These are phyloP conservation scores for Peucedramus taeniatus DNA, from an alignment of 2,113 vertebrate species.

Conservation along the genomic window DNA sequence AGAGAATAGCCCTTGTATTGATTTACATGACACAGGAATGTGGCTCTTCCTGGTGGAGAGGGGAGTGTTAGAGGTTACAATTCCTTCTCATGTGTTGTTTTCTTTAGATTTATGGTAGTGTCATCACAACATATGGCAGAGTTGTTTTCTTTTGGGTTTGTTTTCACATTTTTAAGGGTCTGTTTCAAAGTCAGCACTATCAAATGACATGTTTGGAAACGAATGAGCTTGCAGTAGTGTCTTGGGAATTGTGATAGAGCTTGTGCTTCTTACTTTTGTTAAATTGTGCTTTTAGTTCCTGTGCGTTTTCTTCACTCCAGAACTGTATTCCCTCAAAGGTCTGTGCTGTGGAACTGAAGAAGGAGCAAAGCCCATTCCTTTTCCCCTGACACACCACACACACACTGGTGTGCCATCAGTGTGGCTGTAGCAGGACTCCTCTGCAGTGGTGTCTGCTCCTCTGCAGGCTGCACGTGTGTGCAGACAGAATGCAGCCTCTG, in stretches of 20 bases:
- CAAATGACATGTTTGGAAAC: slow-evolving; percentile 20
- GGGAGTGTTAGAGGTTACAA: background rate
- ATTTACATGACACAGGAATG: background rate
- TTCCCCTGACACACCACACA: background rate
- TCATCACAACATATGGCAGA: background rate
- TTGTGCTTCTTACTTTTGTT: background rate
- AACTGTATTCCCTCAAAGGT: background rate
- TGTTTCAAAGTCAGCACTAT: background rate
- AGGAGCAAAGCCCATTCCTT: background rate
- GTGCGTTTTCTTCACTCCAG: background rate
- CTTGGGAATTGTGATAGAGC: background rate
- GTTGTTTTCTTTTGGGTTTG: background rate
- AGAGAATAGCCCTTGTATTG: background rate
- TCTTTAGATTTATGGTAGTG: background rate
- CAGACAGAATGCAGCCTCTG: background rate
- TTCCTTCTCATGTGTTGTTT: background rate
- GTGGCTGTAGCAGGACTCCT: background rate
- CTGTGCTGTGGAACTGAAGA: background rate
- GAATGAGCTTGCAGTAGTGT: background rate
- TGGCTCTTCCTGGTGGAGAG: background rate
- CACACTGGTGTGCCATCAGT: background rate
- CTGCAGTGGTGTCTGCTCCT: background rate
- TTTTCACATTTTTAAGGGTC: background rate
- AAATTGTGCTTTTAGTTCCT: background rate
- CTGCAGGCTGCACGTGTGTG: accelerated